Conservation (phyloP, 2,888 invertebrate species). For the Celastrina argiolus region DNA sequence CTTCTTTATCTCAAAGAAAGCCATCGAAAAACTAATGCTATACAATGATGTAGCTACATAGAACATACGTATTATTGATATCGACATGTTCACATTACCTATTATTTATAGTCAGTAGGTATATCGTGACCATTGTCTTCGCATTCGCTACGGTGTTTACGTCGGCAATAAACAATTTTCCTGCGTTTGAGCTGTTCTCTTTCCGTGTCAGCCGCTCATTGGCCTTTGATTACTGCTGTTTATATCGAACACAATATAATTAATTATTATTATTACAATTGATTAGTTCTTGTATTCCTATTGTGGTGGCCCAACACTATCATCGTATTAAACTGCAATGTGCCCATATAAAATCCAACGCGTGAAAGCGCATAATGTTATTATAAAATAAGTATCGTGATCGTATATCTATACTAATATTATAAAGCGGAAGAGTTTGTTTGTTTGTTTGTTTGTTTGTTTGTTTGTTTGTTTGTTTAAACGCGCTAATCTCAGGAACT, state of each 20-base stretch:
- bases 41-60: conserved; percentile 49
- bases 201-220: conserved; percentile 62
- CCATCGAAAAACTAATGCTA: too few species aligned
- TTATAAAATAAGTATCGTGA: not conserved
- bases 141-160: conserved; percentile 66
- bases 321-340: not conserved
- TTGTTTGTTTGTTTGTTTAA: too few species aligned
- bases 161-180: conserved; percentile 70
- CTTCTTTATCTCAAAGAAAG: too few species aligned
- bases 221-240: conserved; percentile 56
- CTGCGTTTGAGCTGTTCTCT: conserved; percentile 57
- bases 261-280: not conserved
- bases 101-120: conserved; percentile 71
- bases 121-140: conserved; percentile 72
- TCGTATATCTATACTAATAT: too few species aligned
- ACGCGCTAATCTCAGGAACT: too few species aligned
- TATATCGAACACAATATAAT: conserved; percentile 50
- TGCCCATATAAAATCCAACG: not conserved
- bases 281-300: not conserved
- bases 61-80: conserved; percentile 35
- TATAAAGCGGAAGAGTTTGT: too few species aligned
- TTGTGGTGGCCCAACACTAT: not conserved
- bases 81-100: conserved; percentile 48
- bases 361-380: not conserved
- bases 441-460: too few species aligned